Evolutionary conservation across 2,797 vertebrate species (phyloP).

Genomic region (Myotis myotis): DNA sequence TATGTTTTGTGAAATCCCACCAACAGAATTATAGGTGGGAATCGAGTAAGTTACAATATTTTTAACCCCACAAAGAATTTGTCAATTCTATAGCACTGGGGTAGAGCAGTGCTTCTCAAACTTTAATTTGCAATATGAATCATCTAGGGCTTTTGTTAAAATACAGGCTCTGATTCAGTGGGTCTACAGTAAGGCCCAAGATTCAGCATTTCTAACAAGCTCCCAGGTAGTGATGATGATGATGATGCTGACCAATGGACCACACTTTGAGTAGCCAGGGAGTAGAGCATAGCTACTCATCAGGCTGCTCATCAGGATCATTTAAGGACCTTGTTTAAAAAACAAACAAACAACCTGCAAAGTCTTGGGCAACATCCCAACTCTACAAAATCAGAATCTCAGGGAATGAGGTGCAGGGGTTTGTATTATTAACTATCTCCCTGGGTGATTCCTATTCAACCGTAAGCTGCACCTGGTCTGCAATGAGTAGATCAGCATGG

Average conservation of each 20-base stretch:
- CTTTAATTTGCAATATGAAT: not conserved
- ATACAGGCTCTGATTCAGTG: conserved; percentile 3
- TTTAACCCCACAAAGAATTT: conserved; percentile 44
- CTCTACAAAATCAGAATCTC: conserved; percentile 61
- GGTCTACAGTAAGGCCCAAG: not conserved
- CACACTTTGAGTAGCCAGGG: not conserved
- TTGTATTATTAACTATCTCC: conserved; percentile 72
- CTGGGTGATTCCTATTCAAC: conserved; percentile 68
- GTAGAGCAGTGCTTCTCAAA: not conserved
- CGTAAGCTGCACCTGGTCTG: conserved; percentile 70
- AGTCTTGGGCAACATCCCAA: conserved; percentile 52
- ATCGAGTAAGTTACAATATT: conserved; percentile 1
- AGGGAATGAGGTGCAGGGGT: conserved; percentile 51
- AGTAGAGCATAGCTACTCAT: conserved; percentile 1
- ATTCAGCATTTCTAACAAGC: conserved; percentile 28
- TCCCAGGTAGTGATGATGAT: not conserved
- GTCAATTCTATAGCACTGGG: not conserved
- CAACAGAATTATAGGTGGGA: not conserved
- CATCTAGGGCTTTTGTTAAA: conserved; percentile 24
- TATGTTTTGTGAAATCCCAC: conserved; percentile 38
- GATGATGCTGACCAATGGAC: not conserved
- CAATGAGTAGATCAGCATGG: conserved; percentile 57
- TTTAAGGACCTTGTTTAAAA: conserved; percentile 27
- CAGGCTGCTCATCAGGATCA: conserved; percentile 20
- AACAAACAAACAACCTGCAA: not conserved